Evolutionary conservation across 2,888 invertebrate genomes (phyloP).

Genomic region (Acleris literana): DNA sequence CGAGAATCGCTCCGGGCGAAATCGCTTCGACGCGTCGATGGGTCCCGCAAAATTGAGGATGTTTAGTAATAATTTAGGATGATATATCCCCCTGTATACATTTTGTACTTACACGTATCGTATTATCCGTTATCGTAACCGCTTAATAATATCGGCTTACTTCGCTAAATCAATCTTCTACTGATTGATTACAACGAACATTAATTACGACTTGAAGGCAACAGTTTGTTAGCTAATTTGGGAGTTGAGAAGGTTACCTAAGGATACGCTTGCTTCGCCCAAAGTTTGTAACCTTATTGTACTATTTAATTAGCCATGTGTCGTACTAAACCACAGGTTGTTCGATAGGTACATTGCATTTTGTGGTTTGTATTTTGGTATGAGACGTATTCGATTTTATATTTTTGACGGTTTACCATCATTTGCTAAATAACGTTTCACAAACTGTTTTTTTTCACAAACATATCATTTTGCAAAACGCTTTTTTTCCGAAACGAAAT

Average conservation of each 20-base stretch:
- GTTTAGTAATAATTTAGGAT: conserved; percentile 65
- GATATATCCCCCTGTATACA: conserved; percentile 42
- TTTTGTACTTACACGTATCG: conserved; percentile 19
- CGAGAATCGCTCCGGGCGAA: conserved; percentile 63
- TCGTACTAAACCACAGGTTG: too few species aligned
- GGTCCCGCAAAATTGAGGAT: conserved; percentile 60
- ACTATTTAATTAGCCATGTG: too few species aligned
- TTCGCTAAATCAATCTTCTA: conserved; percentile 2
- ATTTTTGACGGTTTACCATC: too few species aligned
- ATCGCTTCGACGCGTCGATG: conserved; percentile 50
- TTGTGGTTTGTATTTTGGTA: too few species aligned
- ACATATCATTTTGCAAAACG: too few species aligned
- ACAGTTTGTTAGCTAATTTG: conserved; percentile 24
- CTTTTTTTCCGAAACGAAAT: too few species aligned
- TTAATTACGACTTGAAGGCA: conserved; percentile 5
- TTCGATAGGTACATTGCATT: too few species aligned
- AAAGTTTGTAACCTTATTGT: conserved; percentile 9
- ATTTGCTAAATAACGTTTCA: too few species aligned
- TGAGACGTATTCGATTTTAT: neutral
- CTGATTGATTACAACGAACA: conserved; percentile 9
- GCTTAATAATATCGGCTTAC: conserved; percentile 1
- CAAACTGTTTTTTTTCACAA: too few species aligned
- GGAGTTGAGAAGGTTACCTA: conserved; percentile 16
- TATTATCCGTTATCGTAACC: conserved; percentile 17
- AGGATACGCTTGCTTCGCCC: conserved; percentile 8